Evolutionary conservation across 2,113 vertebrate genomes (phyloP), one percentile per base, ranked within the genome.

Genomic region (Coryphaenoides rupestris): DNA sequence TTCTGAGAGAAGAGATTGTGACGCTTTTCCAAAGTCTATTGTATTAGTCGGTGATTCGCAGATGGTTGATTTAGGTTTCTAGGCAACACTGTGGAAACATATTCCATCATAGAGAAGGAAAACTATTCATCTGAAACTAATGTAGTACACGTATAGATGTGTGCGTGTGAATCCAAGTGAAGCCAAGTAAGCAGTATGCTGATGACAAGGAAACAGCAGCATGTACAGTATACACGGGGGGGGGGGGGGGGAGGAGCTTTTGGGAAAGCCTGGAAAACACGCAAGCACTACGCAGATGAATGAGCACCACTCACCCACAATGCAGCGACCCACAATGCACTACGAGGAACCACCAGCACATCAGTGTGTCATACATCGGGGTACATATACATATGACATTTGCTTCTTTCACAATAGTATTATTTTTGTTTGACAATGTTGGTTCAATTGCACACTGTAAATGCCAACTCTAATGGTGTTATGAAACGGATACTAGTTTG

Each of bases 381-480:
- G 74, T 82, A 50, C 81, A 47, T 71, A 82, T 80, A 82, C 75
- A 76, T 63, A 87, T 74, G 64, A 73, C 33, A 64, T 58, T 64
- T 47, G 59, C 15, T 33, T 14, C 33, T 74, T 66, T 55, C 52
- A 21, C 33, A 40, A 40, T 40, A 40, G 9, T 10, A 40, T 33
- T 12, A 40, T 12, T 2, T 40, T 12, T 40, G 33, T 10, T 40
- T 40, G 33, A 12, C 33, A 40, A 7, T 40, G 6, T 40, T 7
- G 33, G n/a, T n/a, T n/a, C 24, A 6, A 26, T 3, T 26, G 24
- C 33, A n/a, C n/a, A n/a, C n/a, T n/a, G n/a, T n/a, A 40, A 40
- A 40, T 40, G 33, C 33, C 33, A 40, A 40, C 33, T 40, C 33
- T 9, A 40, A 40, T 12, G 33, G 33, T 12, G 7, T 40, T 40